Percentiles rank a stretch among this genome's conserved stretches.
Conservation (phyloP, 2,113 vertebrate genomes). For the Scomber colias region DNA sequence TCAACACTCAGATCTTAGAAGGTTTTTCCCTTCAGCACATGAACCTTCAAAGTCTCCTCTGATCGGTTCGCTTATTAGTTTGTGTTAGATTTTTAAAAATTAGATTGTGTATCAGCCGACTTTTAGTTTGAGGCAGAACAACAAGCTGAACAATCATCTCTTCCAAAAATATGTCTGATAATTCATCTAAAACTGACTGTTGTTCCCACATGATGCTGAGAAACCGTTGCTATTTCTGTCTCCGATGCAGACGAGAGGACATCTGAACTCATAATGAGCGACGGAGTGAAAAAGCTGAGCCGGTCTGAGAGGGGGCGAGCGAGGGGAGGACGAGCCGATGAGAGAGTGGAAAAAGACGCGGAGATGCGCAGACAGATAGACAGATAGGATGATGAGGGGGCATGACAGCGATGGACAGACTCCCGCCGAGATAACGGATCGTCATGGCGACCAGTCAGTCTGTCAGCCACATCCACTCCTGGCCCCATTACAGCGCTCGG, state of each 20-base stretch:
- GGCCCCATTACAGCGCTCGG: slow-evolving; percentile 59
- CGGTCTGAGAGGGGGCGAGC: neutral
- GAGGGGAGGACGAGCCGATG: slow-evolving; percentile 54
- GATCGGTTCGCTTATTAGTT: too few relatives aligned
- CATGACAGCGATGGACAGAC: slow-evolving; percentile 41
- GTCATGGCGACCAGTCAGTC: slow-evolving; percentile 77
- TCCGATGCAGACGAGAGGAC: neutral
- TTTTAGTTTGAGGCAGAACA: neutral
- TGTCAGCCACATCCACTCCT: slow-evolving; percentile 78
- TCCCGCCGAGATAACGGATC: slow-evolving; percentile 62
- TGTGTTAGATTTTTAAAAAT: too few relatives aligned
- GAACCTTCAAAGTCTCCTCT: too few relatives aligned
- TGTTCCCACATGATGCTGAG: neutral
- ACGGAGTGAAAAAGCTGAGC: neutral
- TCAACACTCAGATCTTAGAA: too few relatives aligned
- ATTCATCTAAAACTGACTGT: neutral
- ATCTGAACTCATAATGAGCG: neutral
- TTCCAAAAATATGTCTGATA: neutral
- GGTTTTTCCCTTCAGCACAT: too few relatives aligned
- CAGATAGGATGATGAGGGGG: slow-evolving; percentile 47
- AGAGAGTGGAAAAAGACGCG: slow-evolving; percentile 63
- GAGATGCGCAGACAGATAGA: slow-evolving; percentile 69
- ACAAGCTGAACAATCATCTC: too few relatives aligned
- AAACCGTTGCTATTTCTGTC: too few relatives aligned
- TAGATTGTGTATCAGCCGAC: neutral